These are phyloP conservation scores for Sciurus niger DNA, from an alignment of 2,113 vertebrate genomes.

Conservation along the genomic window DNA sequence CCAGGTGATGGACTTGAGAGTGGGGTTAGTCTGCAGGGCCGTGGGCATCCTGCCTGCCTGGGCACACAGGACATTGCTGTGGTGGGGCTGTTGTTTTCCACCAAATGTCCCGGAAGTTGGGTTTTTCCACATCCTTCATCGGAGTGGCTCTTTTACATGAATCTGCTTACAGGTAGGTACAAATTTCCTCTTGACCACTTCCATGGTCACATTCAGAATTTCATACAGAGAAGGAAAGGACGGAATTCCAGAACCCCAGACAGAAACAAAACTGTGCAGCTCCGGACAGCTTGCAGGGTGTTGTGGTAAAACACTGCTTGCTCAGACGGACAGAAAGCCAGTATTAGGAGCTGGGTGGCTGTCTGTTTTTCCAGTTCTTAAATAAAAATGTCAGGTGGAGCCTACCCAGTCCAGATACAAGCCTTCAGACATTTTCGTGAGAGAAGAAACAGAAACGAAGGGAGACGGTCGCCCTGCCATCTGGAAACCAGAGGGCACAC, in stretches of 20 bases:
- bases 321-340: not conserved
- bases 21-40: not conserved
- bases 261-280: accelerated
- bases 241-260: not conserved
- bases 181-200: not conserved
- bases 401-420: not conserved
- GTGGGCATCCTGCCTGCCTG: not conserved
- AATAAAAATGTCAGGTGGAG: not conserved
- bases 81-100: not conserved
- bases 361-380: too few species aligned
- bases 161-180: not conserved
- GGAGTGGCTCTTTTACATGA: not conserved
- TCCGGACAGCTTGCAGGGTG: too few species aligned
- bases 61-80: too few species aligned
- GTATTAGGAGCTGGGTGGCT: accelerated
- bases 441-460: accelerated
- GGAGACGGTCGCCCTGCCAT: accelerated
- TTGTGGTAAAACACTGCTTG: not conserved
- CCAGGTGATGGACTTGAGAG: not conserved
- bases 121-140: not conserved
- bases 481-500: accelerated
- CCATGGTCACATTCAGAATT: not conserved
- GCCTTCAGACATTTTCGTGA: not conserved
- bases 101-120: accelerated
- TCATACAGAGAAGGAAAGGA: not conserved